phyloP scores from a whole-genome alignment of 2,113 vertebrate species.

The Bungarus multicinctus region DNA sequence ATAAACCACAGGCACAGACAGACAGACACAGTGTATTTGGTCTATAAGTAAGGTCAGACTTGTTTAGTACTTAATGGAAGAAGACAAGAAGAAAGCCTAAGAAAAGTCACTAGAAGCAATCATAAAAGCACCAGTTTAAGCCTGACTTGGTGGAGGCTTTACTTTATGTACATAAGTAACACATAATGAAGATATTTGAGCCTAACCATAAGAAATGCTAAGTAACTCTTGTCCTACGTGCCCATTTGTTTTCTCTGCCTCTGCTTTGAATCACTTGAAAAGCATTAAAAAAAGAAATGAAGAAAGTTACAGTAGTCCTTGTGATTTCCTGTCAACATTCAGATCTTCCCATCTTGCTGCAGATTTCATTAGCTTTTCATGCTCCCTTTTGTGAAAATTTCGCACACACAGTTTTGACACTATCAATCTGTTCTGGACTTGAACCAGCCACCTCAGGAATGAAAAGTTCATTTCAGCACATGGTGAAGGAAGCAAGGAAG shows the following conservation, averaged over 20 bases:
- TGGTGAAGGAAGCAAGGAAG: conserved; percentile 19
- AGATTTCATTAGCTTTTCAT: background rate
- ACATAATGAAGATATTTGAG: background rate
- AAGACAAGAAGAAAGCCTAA: background rate
- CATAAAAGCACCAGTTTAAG: background rate
- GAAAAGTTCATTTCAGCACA: conserved; percentile 25
- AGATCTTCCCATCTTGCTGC: background rate
- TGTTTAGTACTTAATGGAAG: background rate
- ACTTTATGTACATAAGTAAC: background rate
- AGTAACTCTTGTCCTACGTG: background rate
- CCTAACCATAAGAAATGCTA: background rate
- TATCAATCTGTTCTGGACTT: conserved; percentile 10
- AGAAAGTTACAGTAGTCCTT: background rate
- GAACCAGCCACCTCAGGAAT: conserved; percentile 19
- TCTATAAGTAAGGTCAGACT: background rate
- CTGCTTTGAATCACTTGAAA: background rate
- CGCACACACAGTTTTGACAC: background rate
- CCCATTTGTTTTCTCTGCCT: background rate
- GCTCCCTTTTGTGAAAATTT: background rate
- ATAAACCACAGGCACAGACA: background rate
- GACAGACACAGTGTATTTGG: background rate
- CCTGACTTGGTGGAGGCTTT: background rate
- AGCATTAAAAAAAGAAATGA: background rate
- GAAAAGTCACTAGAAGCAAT: background rate
- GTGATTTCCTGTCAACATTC: background rate